A percentile compares a stretch with the other conserved stretches of the same genome.
These are phyloP conservation scores for Diceros bicornis DNA, from an alignment of 2,797 vertebrate species.

Conservation along the genomic window DNA sequence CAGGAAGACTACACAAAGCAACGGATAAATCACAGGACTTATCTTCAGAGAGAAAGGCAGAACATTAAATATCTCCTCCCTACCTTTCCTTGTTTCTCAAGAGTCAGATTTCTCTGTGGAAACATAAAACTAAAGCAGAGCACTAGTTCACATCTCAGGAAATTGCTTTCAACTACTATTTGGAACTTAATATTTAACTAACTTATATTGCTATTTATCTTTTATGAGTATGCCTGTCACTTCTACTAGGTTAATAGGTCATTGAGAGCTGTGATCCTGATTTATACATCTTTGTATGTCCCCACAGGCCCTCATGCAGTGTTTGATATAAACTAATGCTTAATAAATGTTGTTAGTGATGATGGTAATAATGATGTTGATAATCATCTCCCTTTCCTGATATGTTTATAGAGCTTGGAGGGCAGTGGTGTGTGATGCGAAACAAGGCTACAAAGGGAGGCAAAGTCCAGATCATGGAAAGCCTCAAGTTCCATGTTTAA, in stretches of 20 bases:
- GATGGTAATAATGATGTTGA: neutral
- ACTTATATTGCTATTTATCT: neutral
- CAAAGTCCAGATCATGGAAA: neutral
- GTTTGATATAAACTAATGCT: neutral
- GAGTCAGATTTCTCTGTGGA: neutral
- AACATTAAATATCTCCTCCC: neutral
- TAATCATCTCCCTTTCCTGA: neutral
- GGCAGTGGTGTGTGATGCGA: neutral
- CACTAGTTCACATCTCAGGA: neutral
- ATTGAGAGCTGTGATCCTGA: neutral
- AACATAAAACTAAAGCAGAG: neutral
- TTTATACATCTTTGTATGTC: neutral
- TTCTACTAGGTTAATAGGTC: neutral
- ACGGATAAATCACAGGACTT: neutral
- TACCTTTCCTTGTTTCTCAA: neutral
- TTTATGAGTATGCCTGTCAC: neutral
- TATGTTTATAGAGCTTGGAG: neutral
- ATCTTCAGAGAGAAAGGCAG: neutral
- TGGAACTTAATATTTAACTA: neutral
- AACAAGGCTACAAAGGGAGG: neutral
- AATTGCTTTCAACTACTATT: neutral
- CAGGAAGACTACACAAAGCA: neutral
- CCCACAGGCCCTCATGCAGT: neutral
- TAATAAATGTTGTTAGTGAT: neutral
- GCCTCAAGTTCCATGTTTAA: neutral